Evolutionary conservation across 2,888 invertebrate genomes (phyloP).

Genomic region (Oscheius onirici): DNA sequence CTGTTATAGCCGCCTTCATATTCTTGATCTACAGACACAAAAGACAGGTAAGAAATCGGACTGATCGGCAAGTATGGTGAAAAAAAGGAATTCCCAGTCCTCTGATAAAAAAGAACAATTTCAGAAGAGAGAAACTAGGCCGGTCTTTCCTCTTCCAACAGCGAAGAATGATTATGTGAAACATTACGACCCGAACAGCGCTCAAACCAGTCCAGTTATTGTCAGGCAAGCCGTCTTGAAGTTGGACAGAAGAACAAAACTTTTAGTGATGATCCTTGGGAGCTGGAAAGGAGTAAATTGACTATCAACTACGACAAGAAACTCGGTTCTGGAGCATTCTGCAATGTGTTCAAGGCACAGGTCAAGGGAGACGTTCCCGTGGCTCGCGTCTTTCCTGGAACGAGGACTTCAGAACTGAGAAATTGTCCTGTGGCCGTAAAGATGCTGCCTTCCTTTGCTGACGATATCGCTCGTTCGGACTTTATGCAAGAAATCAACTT

Average conservation of each 20-base stretch:
- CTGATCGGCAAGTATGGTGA: neutral
- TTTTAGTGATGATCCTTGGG: conserved; percentile 47
- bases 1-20: conserved; percentile 34
- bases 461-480: conserved; percentile 62
- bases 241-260: neutral
- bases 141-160: conserved; percentile 40
- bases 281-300: conserved; percentile 45
- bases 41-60: neutral
- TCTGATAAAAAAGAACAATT: neutral
- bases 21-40: conserved; percentile 41
- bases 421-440: conserved; percentile 65
- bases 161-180: conserved; percentile 29
- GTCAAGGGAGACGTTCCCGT: conserved; percentile 62
- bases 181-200: conserved; percentile 8
- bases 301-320: conserved; percentile 62
- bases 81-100: neutral
- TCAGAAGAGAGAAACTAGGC: conserved; percentile 25
- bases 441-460: conserved; percentile 65
- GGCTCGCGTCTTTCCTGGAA: conserved; percentile 49
- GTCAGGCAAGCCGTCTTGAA: neutral
- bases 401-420: conserved; percentile 42
- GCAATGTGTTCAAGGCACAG: conserved; percentile 62
- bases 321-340: conserved; percentile 65
- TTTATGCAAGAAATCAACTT: conserved; percentile 68
- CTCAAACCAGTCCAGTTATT: conserved; percentile 10